These are phyloP conservation scores for Bubalus kerabau DNA, from an alignment of 2,113 vertebrate genomes.

Conservation along the genomic window DNA sequence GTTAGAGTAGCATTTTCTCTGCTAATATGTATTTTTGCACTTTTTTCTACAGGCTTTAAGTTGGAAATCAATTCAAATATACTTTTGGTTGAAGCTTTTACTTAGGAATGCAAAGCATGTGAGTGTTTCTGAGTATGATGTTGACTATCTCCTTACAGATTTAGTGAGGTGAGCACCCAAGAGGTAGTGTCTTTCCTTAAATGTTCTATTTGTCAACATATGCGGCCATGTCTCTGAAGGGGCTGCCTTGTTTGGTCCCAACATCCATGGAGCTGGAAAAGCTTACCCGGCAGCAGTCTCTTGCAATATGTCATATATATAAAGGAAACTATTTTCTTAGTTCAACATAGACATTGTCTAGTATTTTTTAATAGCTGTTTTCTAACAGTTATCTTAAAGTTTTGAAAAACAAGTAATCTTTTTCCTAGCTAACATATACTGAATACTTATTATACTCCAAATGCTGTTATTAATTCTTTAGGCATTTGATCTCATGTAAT, in stretches of 20 bases:
- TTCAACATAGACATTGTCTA: neutral
- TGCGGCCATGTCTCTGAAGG: fast-evolving
- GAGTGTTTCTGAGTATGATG: neutral
- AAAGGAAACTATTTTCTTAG: neutral
- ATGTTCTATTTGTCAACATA: neutral
- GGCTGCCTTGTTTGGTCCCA: neutral
- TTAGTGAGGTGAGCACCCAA: neutral
- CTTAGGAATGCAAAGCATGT: neutral
- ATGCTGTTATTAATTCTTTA: neutral
- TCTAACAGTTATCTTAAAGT: neutral
- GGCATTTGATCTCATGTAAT: neutral
- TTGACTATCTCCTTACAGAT: neutral
- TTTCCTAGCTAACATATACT: neutral
- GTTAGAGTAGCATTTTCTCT: neutral
- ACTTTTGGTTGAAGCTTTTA: neutral
- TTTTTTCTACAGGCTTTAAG: neutral
- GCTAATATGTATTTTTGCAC: neutral
- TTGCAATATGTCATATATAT: neutral
- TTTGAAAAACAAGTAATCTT: neutral
- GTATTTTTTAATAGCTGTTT: neutral
- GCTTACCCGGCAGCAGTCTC: neutral
- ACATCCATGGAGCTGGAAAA: neutral
- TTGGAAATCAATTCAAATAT: neutral
- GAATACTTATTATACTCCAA: neutral
- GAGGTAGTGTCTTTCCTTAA: neutral